Conservation (phyloP, 2,888 invertebrate genomes). For the Theristus sp. region DNA sequence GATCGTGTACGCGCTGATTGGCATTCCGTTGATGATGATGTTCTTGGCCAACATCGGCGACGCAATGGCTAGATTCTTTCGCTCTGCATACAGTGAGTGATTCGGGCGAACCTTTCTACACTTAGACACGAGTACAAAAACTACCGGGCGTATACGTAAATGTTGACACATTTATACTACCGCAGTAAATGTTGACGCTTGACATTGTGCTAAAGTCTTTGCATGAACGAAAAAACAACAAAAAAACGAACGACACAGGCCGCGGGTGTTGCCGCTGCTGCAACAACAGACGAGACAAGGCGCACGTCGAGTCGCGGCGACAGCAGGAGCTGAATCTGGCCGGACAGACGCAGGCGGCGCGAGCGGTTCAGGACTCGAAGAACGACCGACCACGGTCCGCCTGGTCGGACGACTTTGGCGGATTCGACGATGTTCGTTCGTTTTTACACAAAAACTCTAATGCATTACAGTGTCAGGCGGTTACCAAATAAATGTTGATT, state of each 20-base stretch:
- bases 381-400: neutral
- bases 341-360: neutral
- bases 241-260: neutral
- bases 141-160: too few species aligned
- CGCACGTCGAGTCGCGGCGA: neutral
- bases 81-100: constrained; percentile 5
- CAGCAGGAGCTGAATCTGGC: neutral
- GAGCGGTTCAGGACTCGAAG: neutral
- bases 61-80: constrained; percentile 7
- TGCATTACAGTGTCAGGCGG: too few species aligned
- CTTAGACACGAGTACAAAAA: too few species aligned
- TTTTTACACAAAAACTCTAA: too few species aligned
- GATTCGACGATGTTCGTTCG: too few species aligned
- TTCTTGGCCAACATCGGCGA: constrained; percentile 11
- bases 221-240: too few species aligned
- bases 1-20: constrained; percentile 8
- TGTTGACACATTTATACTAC: too few species aligned
- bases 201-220: too few species aligned
- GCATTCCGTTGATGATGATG: constrained; percentile 10
- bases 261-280: neutral
- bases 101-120: too few species aligned
- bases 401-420: too few species aligned
- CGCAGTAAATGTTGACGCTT: too few species aligned
- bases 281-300: neutral
- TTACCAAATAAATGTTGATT: too few species aligned